Evolutionary conservation across 1,140 invertebrate species (phyloP), one percentile per base, ranked within the genome.

Genomic region (Drosophila takahashii): DNA sequence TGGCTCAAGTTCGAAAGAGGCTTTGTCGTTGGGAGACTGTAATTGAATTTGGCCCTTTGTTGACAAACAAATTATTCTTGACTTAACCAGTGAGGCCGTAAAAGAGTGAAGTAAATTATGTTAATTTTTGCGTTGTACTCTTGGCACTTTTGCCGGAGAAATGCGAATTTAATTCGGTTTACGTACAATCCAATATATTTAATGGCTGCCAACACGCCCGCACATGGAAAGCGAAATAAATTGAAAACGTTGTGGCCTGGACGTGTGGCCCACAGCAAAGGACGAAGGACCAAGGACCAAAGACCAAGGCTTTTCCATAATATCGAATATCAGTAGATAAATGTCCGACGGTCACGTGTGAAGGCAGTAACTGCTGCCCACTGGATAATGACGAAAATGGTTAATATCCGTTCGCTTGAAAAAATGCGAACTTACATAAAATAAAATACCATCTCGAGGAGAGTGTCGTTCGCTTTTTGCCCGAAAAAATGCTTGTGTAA

Each of bases 11-110:
- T 62, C 44, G 34, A 42, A 53, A 32, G 51, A 53, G 62, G 54
- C 62, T 81, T 72, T 72, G 52, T 50, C 48, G 52, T 59, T 18
- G 15, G 50, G 54, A 59, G 71, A 76, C 70, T 60, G 71, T 87
- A 87, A 87, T 89, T 87, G 84, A 87, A 87, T 87, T 89, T 83
- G 54, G 58, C 70, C 69, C n/a, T 78, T 62, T 87, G 79, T 87
- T 89, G 75, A 77, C 71, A 83, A 83, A 87, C 83, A 86, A 89
- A 89, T 77, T 83, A 76, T 87, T 77, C 70, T 83, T 83, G 75
- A 53, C 83, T 65, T 81, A 62, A 76, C 72, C 69, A 72, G 56
- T 42, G 45, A 64, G 59, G 41, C 27, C 48, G 22, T 61, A 41
- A 66, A 67, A 62, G 79, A 64, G 64, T 72, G 51, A 56, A 47